A percentile compares a stretch with the other conserved stretches of the same genome.
phyloP scores from a whole-genome alignment of 2,797 vertebrate species.

The Tamandua tetradactyla region DNA sequence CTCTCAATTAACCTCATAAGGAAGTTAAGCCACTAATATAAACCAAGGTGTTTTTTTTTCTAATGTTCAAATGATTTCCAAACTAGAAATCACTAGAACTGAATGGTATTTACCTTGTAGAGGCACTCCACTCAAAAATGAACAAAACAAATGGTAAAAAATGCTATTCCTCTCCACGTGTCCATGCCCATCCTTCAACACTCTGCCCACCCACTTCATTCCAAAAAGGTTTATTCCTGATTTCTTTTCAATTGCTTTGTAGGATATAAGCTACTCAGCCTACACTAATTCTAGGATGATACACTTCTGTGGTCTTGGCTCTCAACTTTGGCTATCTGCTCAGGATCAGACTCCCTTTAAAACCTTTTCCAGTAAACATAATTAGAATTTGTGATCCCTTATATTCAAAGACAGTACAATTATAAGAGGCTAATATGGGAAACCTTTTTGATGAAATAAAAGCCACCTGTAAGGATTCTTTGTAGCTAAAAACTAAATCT shows the following conservation, averaged over 20 bases:
- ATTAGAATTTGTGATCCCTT: slow-evolving; percentile 66
- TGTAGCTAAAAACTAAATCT: slow-evolving; percentile 90
- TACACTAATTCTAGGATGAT: not conserved
- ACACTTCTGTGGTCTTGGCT: slow-evolving; percentile 55
- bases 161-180: slow-evolving; percentile 50
- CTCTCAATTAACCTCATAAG: not conserved
- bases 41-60: not conserved
- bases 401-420: slow-evolving; percentile 69
- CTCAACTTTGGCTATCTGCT: slow-evolving; percentile 66
- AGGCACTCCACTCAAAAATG: slow-evolving; percentile 75
- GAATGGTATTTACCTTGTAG: slow-evolving; percentile 57
- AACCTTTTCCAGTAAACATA: slow-evolving; percentile 75
- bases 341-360: slow-evolving; percentile 74
- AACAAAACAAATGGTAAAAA: slow-evolving; percentile 49
- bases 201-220: not conserved
- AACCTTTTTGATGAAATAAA: slow-evolving; percentile 53
- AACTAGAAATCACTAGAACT: slow-evolving; percentile 44
- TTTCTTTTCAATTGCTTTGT: slow-evolving; percentile 67
- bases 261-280: slow-evolving; percentile 75
- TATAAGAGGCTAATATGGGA: slow-evolving; percentile 50
- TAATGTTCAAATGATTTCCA: slow-evolving; percentile 24
- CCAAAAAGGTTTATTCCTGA: slow-evolving; percentile 66
- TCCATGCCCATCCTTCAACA: slow-evolving; percentile 62
- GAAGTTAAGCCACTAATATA: slow-evolving; percentile 25
- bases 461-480: slow-evolving; percentile 63